Evolutionary conservation across 1,140 invertebrate species (phyloP).

Genomic region (Trachymyrmex septentrionalis): DNA sequence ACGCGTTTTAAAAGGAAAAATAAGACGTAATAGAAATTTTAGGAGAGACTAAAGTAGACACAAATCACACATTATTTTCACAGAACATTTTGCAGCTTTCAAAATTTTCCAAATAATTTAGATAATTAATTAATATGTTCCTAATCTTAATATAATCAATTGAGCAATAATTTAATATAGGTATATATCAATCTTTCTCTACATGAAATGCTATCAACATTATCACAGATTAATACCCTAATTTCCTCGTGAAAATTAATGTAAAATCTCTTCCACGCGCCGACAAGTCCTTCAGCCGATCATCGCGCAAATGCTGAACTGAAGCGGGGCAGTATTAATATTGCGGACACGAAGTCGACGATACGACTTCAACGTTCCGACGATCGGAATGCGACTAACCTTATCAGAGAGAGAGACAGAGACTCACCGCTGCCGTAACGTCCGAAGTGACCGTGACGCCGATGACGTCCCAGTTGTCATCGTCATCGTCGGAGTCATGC

Average conservation of each 20-base stretch:
- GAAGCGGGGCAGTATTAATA: conserved; percentile 52
- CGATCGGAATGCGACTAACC: conserved; percentile 74
- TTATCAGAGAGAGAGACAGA: conserved; percentile 66
- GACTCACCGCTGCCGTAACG: conserved; percentile 80
- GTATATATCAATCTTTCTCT: too few species aligned
- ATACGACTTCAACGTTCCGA: conserved; percentile 58
- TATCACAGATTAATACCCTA: neutral
- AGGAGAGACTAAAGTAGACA: neutral
- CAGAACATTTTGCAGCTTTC: neutral
- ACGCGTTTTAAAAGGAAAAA: neutral
- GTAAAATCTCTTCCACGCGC: neutral
- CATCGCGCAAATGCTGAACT: neutral
- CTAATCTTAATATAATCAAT: neutral
- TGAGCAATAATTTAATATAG: neutral
- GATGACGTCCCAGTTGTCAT: conserved; percentile 58
- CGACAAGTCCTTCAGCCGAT: neutral
- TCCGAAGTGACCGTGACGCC: conserved; percentile 66
- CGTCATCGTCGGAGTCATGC: conserved; percentile 58
- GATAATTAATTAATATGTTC: neutral
- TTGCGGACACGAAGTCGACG: conserved; percentile 58
- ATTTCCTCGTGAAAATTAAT: neutral
- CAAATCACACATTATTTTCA: neutral
- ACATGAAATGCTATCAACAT: neutral
- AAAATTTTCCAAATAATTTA: neutral
- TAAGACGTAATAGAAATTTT: neutral